Base-by-base conservation (phyloP, 2,797 vertebrate species). In the Phrynocephalus guinanensis region DNA sequence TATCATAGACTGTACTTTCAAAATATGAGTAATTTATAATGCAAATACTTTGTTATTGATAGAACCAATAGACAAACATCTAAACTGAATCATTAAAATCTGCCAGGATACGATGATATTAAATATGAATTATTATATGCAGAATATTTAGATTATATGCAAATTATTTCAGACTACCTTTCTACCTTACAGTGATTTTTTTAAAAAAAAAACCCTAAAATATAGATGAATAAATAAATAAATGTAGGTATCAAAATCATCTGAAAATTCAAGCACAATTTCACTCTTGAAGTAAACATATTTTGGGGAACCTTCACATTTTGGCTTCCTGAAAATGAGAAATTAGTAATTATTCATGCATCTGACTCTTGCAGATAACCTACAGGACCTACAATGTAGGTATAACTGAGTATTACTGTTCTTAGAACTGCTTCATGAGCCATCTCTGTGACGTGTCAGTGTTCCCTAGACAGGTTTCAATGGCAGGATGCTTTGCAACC, bases 11-110 rank as follows among this genome's bases (percentile, higher is more conserved):
- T 91, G 83, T 75, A 2, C 83, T 86, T 86, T 4, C 15, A 56
- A n/a, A 84, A 24, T 0, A 48, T 13, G 5, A 68, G 10, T 72
- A 9, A 1, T 86, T 91, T 86, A 24, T 1, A 9, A 60, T 28
- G 6, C 3, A 87, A 85, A 44, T 56, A n/a, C 68, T 70, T n/a
- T 85, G 82, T 89, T 91, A 70, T 10, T 13, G 1, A 38, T 79
- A 66, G 56, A 91, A 1, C 0, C 26, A 86, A 33, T 0, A 73
- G 10, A 1, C 20, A 50, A 13, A 28, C 24, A 50, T 78, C 63
- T 56, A 80, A 24, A 20, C 1, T 50, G 7, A 30, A 86, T 87
- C 90, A 86, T 89, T 87, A 91, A 88, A 79, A 91, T 89, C 48
- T 90, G 75, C 78, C 78, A 88, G 22, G 7, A 66, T 63, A 18